Evolutionary conservation across 2,888 invertebrate species (phyloP), one percentile per base, ranked within the genome.

Genomic region (Parapristionchus giblindavisi): DNA sequence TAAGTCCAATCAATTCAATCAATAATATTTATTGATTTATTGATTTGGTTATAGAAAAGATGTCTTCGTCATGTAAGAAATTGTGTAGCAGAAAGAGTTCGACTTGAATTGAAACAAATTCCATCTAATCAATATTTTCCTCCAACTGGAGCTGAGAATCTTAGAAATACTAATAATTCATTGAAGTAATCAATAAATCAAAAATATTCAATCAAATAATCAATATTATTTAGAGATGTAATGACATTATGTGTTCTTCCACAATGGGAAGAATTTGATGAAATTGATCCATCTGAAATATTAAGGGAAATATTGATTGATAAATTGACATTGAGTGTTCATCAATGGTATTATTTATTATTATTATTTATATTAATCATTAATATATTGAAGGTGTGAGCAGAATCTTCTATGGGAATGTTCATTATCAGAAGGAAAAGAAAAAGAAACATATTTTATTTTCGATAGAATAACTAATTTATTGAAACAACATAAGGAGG

Each of bases 181-280:
- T 52, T 68, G 24, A 11, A 27, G 68, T 68, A 52, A 1, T 1
- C 0, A 1, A n/a, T 0, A 6, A 14, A 1, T n/a, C 11, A 43
- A 1, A 2, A 11, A 29, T 48, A 8, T 56, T 56, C 56, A 24
- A 32, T 14, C 32, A 14, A 17, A 29, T 6, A 4, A 43, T 11
- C 4, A 27, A 43, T 34, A 32, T 3, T 32, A 34, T 68, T 1
- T 5, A 68, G 68, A 11, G 68, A 68, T 52, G 11, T 68, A 14
- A 68, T 68, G 68, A 32, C 68, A 2, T 11, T 68, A 0, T 68
- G 68, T 34, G 36, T 68, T 21, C 6, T 68, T 34, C 68, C 51
- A n/a, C 36, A 38, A 52, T 68, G 68, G 68, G 68, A 68, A 52
- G 34, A 68, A n/a, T 52, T 68, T n/a, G 36, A 68, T 8, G 68